These are phyloP conservation scores for Brachionus rubens DNA, from an alignment of 1,140 invertebrate genomes.

Conservation along the genomic window DNA sequence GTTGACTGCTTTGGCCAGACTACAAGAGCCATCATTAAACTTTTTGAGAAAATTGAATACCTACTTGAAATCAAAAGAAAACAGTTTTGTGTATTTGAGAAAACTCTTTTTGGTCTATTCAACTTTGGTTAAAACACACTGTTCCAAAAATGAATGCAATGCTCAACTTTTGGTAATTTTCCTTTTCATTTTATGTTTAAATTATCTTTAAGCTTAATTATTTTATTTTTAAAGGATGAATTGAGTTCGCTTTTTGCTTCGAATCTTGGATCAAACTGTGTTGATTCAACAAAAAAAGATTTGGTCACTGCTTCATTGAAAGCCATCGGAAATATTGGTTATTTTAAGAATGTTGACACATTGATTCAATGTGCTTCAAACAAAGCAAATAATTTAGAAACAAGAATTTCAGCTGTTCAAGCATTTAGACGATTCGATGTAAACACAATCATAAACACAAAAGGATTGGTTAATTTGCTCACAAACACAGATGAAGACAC, in stretches of 20 bases:
- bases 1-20: slow-evolving; percentile 39
- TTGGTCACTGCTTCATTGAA: slow-evolving; percentile 21
- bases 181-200: not conserved
- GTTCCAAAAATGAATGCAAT: slow-evolving; percentile 13
- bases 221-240: not conserved
- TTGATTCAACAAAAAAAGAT: slow-evolving; percentile 1
- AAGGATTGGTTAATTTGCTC: slow-evolving; percentile 18
- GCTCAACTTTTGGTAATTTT: not conserved
- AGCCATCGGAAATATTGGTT: slow-evolving; percentile 42
- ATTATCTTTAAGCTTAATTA: not conserved
- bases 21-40: not conserved
- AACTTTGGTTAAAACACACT: slow-evolving; percentile 8
- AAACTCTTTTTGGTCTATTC: slow-evolving; percentile 43
- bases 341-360: not conserved
- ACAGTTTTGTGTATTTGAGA: slow-evolving; percentile 17
- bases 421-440: slow-evolving; percentile 22
- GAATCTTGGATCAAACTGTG: slow-evolving; percentile 28
- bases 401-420: slow-evolving; percentile 26
- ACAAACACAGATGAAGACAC: slow-evolving; percentile 32
- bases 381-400: not conserved
- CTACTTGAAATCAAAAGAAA: not conserved
- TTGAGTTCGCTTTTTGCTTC: not conserved
- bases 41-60: slow-evolving; percentile 9
- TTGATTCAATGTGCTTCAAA: slow-evolving; percentile 28
- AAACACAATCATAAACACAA: slow-evolving; percentile 2